These are phyloP conservation scores for Siphonodentalium dalli DNA, from an alignment of 2,888 invertebrate genomes.

Conservation along the genomic window DNA sequence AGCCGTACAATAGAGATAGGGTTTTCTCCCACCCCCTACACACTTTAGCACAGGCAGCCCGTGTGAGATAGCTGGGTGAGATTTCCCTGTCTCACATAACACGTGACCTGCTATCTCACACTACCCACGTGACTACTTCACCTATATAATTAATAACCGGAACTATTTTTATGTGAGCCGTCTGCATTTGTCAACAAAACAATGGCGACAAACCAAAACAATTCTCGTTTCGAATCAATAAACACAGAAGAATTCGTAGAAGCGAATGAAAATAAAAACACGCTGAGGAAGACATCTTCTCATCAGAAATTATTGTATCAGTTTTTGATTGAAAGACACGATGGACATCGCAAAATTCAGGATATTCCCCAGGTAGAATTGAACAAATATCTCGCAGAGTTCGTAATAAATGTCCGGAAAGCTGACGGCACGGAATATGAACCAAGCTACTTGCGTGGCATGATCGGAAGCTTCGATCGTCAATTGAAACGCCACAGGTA, in stretches of 20 bases:
- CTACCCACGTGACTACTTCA: too few relatives aligned
- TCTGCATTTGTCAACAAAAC: too few relatives aligned
- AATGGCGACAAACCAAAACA: too few relatives aligned
- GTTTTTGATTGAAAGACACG: background rate
- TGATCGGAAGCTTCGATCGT: background rate
- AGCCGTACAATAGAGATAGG: too few relatives aligned
- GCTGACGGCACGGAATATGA: slow-evolving; percentile 1
- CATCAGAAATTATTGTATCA: background rate
- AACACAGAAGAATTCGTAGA: background rate
- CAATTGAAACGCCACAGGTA: background rate
- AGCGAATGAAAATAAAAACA: slow-evolving; percentile 1
- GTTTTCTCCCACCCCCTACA: too few relatives aligned
- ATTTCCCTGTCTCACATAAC: too few relatives aligned
- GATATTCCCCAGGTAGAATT: background rate
- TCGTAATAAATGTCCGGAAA: background rate
- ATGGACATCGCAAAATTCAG: background rate
- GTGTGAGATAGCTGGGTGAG: too few relatives aligned
- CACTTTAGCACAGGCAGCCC: too few relatives aligned
- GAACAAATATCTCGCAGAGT: background rate
- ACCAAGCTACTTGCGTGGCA: background rate
- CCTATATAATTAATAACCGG: too few relatives aligned
- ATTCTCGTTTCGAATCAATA: background rate
- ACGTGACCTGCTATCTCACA: too few relatives aligned
- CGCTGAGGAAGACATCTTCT: background rate
- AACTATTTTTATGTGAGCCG: too few relatives aligned